A percentile compares a stretch with the other conserved stretches of the same genome.
Conservation (phyloP, 2,113 vertebrate species). For the Prinia subflava region DNA sequence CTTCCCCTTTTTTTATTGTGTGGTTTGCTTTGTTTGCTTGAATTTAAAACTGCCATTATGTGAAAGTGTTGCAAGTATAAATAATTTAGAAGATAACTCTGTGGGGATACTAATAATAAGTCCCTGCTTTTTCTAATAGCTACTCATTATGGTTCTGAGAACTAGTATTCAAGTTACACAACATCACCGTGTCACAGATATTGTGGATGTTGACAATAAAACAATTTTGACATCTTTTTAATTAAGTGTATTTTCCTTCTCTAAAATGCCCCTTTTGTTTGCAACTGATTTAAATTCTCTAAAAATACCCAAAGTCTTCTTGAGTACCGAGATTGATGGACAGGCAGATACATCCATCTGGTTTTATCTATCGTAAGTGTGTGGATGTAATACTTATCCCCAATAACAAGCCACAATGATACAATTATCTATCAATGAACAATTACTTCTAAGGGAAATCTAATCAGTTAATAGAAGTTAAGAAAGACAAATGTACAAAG, state of each 20-base stretch:
- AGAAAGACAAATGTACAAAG: constrained; percentile 65
- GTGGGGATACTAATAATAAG: constrained; percentile 67
- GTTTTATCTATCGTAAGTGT: constrained; percentile 44
- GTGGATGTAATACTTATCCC: constrained; percentile 56
- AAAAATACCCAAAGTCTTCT: background rate
- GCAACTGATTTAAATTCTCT: constrained; percentile 3
- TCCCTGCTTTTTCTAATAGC: constrained; percentile 65
- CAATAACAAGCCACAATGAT: constrained; percentile 48
- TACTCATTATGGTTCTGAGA: constrained; percentile 61
- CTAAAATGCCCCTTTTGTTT: constrained; percentile 24
- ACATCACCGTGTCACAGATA: constrained; percentile 16
- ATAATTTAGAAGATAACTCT: constrained; percentile 78
- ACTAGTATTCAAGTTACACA: constrained; percentile 56
- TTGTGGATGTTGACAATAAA: constrained; percentile 48
- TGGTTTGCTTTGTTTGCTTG: constrained; percentile 81
- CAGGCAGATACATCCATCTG: constrained; percentile 10
- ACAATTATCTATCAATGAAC: constrained; percentile 61
- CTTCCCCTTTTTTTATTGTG: constrained; percentile 80
- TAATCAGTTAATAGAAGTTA: constrained; percentile 69
- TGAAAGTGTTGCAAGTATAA: constrained; percentile 76
- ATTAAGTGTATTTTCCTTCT: constrained; percentile 62
- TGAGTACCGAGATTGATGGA: constrained; percentile 2
- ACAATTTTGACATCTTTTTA: constrained; percentile 61
- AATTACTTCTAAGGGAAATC: constrained; percentile 54
- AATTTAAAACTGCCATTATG: constrained; percentile 81